Conservation (phyloP, 2,113 vertebrate species). For the Butastur rufipennis region DNA sequence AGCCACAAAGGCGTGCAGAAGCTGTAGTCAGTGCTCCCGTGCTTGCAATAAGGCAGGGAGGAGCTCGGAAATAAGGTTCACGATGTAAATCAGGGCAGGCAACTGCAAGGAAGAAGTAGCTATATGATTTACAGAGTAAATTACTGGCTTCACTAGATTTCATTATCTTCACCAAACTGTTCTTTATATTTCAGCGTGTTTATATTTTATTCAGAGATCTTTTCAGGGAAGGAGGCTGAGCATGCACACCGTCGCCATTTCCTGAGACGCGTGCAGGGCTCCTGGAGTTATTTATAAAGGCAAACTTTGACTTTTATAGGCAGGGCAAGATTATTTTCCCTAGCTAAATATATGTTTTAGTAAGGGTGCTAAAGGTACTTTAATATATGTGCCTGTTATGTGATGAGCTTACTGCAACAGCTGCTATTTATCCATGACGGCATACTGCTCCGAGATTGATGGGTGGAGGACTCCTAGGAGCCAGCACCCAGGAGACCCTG, state of each 20-base stretch:
- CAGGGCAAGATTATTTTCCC: constrained; percentile 51
- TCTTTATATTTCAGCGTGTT: constrained; percentile 30
- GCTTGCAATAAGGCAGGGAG: not conserved
- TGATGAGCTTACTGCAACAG: constrained; percentile 57
- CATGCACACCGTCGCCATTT: not conserved
- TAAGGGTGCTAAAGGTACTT: constrained; percentile 48
- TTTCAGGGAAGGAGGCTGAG: not conserved
- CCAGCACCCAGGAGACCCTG: not conserved
- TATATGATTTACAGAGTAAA: constrained; percentile 57
- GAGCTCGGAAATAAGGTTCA: not conserved
- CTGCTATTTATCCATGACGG: constrained; percentile 52
- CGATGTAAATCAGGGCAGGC: constrained; percentile 45
- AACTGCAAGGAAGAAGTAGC: constrained; percentile 8
- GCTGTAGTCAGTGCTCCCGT: not conserved
- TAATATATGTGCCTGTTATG: constrained; percentile 56
- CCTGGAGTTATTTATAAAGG: constrained; percentile 57
- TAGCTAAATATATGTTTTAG: constrained; percentile 64
- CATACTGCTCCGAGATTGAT: constrained; percentile 48
- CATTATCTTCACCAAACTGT: constrained; percentile 44
- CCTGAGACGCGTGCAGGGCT: not conserved
- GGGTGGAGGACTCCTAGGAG: constrained; percentile 18
- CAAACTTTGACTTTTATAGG: constrained; percentile 60
- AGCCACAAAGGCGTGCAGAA: not conserved
- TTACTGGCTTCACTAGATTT: constrained; percentile 55
- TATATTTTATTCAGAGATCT: constrained; percentile 50